Evolutionary conservation across 30 jellyfish, hydroid and myxozoan genomes (phyloP).

Genomic region (Aurelia aurita): DNA sequence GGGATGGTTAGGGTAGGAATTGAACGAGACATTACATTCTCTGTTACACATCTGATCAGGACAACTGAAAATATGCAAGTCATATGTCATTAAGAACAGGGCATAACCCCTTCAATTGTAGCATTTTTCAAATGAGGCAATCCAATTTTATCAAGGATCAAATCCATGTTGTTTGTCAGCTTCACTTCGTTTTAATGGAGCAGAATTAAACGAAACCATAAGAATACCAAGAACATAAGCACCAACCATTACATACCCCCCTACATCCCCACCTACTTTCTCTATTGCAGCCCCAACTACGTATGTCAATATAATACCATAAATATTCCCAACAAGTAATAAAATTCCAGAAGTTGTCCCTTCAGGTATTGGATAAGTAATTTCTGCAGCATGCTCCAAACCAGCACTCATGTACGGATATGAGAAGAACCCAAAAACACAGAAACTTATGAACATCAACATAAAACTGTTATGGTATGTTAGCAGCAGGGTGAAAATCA

Average conservation of each 20-base stretch:
- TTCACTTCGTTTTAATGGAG: conserved; percentile 84
- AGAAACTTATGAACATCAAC: conserved; percentile 65
- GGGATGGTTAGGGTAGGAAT: too few relatives aligned
- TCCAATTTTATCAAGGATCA: too few relatives aligned
- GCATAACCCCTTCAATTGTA: too few relatives aligned
- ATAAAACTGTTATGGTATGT: conserved; percentile 67
- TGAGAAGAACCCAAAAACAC: conserved; percentile 87
- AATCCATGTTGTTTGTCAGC: conserved; percentile 39
- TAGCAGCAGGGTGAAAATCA: conserved; percentile 76
- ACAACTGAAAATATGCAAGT: too few relatives aligned
- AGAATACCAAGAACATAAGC: conserved; percentile 63
- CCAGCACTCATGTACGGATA: conserved; percentile 96
- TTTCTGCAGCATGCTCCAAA: conserved; percentile 96
- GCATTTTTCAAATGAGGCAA: too few relatives aligned
- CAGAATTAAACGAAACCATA: conserved; percentile 58
- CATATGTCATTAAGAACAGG: too few relatives aligned
- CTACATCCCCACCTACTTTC: conserved; percentile 77
- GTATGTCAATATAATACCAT: conserved; percentile 83
- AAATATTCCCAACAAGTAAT: conserved; percentile 79
- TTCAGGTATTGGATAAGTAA: conserved; percentile 94
- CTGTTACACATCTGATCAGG: too few relatives aligned
- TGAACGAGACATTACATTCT: too few relatives aligned
- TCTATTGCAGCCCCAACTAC: conserved; percentile 84
- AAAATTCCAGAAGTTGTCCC: conserved; percentile 92
- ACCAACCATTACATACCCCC: conserved; percentile 82